These are phyloP conservation scores for Sinocyclocheilus grahami DNA, from an alignment of 2,113 vertebrate species.

Conservation along the genomic window DNA sequence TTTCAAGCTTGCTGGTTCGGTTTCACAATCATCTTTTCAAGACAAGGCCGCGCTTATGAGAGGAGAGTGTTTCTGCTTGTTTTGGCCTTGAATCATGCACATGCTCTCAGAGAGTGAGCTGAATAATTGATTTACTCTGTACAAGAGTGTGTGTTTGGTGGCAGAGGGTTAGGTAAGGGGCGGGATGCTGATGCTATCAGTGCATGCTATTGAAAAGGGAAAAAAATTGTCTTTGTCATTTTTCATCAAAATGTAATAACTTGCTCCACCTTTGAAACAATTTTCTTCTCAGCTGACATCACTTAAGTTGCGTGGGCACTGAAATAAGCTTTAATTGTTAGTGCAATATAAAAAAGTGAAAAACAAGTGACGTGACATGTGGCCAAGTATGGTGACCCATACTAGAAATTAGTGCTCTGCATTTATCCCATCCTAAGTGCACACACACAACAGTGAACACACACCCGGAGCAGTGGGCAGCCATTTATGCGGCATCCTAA, in stretches of 20 bases:
- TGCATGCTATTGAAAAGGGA: not conserved
- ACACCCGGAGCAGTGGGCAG: too few species aligned
- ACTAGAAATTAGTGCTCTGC: too few species aligned
- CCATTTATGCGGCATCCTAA: too few species aligned
- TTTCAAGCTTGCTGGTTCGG: slow-evolving; percentile 25
- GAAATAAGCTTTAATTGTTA: not conserved
- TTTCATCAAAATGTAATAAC: not conserved
- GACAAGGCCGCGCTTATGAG: not conserved
- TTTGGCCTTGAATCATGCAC: not conserved
- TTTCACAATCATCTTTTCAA: slow-evolving; percentile 11
- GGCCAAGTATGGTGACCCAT: too few species aligned
- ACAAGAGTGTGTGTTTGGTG: slow-evolving; percentile 1
- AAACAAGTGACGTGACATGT: too few species aligned
- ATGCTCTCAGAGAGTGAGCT: slow-evolving; percentile 20
- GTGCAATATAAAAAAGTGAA: not conserved
- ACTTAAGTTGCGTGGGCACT: not conserved
- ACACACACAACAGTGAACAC: too few species aligned
- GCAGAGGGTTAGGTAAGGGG: not conserved
- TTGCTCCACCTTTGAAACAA: not conserved
- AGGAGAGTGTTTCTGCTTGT: slow-evolving; percentile 12
- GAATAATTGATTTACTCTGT: slow-evolving; percentile 62
- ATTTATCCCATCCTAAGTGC: too few species aligned
- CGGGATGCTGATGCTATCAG: not conserved
- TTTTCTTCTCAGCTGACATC: not conserved
- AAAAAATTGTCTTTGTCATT: not conserved